Evolutionary conservation across 2,888 invertebrate genomes (phyloP), one percentile per base, ranked within the genome.

Genomic region (Leucozona laternaria): DNA sequence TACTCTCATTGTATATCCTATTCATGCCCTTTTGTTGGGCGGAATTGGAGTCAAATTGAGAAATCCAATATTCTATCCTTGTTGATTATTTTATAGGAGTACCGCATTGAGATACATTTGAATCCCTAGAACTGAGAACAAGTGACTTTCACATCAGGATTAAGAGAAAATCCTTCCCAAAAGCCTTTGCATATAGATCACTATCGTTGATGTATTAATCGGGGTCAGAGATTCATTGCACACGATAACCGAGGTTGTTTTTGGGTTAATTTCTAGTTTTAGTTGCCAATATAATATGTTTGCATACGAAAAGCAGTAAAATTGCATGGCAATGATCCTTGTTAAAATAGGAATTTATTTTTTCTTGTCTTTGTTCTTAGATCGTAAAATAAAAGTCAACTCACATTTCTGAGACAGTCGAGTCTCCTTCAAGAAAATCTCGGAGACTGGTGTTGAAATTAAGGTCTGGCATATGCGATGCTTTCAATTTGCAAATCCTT

Each of bases 51-150:
- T 75, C 78, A 75, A 71, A 75, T 73, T 71, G 81, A 64, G 75
- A 70, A 79, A 81, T 82, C 71, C 81, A 82, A 79, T 79, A 66
- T 79, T 70, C 70, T 48, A 64, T 78, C 64, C 71, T 55, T 78
- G 66, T 75, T 82, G 75, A 86, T 86, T 82, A 79, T 78, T 86
- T 82, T 82, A 79, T 82, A 79, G 75, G 78, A 86, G 75, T 70
- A 70, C 58, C 58, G 66, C 43, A 81, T 66, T 64, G 64, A 60
- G 57, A 40, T 37, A 50, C 43, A 72, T 66, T 82, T 72, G 77
- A 77, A 45, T 82, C 48, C 45, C 10, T 25, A 43, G 73, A 79
- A 80, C 37, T 76, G 71, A 85, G 71, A 60, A 62, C 80, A 72
- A 85, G 66, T 72, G 66, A 62, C 66, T 78, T 80, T 73, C 48